Evolutionary conservation across 2,797 vertebrate species (phyloP), one percentile per base, ranked within the genome.

Genomic region (Triplophysa yarkandensis): DNA sequence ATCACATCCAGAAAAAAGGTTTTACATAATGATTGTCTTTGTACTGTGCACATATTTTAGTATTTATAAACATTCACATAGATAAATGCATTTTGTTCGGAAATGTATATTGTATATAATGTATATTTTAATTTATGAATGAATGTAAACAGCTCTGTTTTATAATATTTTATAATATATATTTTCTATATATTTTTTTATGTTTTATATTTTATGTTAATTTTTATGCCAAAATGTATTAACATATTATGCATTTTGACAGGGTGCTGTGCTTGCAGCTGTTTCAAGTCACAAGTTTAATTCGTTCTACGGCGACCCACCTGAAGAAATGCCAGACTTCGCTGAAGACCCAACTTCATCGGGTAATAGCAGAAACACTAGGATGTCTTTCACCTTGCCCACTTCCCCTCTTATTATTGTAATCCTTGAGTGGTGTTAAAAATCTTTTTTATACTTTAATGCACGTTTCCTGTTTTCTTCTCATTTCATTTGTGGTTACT

Each of bases 211-310:
- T n/a, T n/a, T n/a, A n/a, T n/a, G n/a, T n/a, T n/a, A n/a, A n/a
- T n/a, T n/a, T n/a, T n/a, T n/a, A n/a, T n/a, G n/a, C n/a, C n/a
- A n/a, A n/a, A n/a, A n/a, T n/a, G n/a, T n/a, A n/a, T n/a, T n/a
- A n/a, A 8, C 36, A 14, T 39, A 44, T 57, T 10, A 4, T 65
- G 50, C 14, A 69, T 0, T 63, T 80, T 77, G 84, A 60, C 87
- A 99, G 97, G 97, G 97, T 50, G 97, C 97, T 16, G 97, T 99
- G 76, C 91, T 99, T 84, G 97, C 97, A 36, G 97, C 97, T 58
- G 97, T 99, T 81, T 98, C 97, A 85, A 98, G 97, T 87, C 97
- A 99, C 93, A 99, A 99, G 90, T 99, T 99, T 85, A 98, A 96
- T 84, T 96, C 94, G 17, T 99, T 97, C 88, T 99, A 98, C 21